These are phyloP conservation scores for Pterobdella sp. DNA, from an alignment of 2,888 invertebrate genomes.

Conservation along the genomic window DNA sequence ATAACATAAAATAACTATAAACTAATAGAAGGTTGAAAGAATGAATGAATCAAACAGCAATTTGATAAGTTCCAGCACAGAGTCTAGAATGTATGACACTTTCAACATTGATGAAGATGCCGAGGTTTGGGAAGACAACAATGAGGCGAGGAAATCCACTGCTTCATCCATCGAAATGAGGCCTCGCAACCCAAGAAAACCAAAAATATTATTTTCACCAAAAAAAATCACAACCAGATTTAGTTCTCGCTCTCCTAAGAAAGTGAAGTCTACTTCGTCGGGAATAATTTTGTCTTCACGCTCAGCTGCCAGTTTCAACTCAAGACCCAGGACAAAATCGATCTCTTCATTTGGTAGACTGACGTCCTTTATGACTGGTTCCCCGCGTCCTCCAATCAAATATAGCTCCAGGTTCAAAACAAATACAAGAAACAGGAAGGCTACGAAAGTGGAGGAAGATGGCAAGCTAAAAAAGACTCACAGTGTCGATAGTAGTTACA, in stretches of 20 bases:
- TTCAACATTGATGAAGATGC: not conserved
- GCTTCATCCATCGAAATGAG: not conserved
- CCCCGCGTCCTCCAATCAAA: slow-evolving; percentile 17
- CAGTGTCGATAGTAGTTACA: not conserved
- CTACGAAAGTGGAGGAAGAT: slow-evolving; percentile 5
- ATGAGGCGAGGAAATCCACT: not conserved
- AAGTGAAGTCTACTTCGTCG: not conserved
- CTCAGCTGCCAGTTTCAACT: not conserved
- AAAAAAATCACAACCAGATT: not conserved
- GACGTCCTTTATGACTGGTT: slow-evolving; percentile 26
- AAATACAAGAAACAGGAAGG: not conserved
- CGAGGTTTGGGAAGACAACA: not conserved
- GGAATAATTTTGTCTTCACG: not conserved
- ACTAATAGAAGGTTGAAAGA: too few relatives aligned
- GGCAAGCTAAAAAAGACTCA: not conserved
- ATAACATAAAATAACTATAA: too few relatives aligned
- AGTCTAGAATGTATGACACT: not conserved
- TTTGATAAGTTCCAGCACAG: not conserved
- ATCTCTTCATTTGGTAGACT: slow-evolving; percentile 21
- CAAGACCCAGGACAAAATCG: slow-evolving; percentile 22
- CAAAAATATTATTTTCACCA: not conserved
- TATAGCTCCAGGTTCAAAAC: slow-evolving; percentile 13
- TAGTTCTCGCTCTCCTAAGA: not conserved
- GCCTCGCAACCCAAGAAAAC: not conserved
- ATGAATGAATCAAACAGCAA: not conserved